Percentiles rank a stretch among this genome's conserved stretches.
phyloP scores from a whole-genome alignment of 2,797 vertebrate genomes.

The Scolopax bukidnonensis region DNA sequence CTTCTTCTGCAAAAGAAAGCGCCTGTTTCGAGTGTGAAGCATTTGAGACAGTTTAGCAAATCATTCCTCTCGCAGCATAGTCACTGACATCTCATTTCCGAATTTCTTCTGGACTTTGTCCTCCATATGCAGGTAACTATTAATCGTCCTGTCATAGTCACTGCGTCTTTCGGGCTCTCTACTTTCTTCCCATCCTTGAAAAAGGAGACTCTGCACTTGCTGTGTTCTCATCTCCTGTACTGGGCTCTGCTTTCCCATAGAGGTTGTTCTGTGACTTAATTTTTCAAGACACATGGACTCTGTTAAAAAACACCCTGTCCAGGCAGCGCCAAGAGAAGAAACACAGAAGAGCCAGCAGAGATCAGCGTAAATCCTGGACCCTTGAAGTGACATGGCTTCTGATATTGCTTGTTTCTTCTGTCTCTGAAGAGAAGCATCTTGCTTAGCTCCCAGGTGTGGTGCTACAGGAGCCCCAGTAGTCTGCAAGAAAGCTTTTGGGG shows the following conservation, averaged over 20 bases:
- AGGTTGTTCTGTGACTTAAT: not conserved
- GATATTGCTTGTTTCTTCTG: accelerated
- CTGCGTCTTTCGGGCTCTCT: not conserved
- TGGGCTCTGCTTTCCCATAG: not conserved
- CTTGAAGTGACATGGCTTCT: not conserved
- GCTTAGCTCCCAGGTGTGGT: not conserved
- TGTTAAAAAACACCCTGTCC: not conserved
- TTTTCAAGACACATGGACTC: not conserved
- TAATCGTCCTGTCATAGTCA: conserved; percentile 13
- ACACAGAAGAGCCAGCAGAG: not conserved
- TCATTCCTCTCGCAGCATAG: not conserved
- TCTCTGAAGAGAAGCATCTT: not conserved
- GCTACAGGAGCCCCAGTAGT: not conserved
- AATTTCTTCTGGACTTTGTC: conserved; percentile 6
- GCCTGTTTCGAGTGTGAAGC: not conserved
- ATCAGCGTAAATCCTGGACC: not conserved
- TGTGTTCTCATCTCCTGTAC: accelerated
- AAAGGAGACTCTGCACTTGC: not conserved
- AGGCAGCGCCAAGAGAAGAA: not conserved
- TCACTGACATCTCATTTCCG: conserved; percentile 29
- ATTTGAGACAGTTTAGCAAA: not conserved
- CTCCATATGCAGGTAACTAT: not conserved
- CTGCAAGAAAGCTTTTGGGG: not conserved
- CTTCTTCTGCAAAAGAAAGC: not conserved
- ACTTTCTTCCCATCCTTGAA: not conserved